These are phyloP conservation scores for Enteromius viviparus DNA, from an alignment of 2,797 vertebrate genomes.

Conservation along the genomic window DNA sequence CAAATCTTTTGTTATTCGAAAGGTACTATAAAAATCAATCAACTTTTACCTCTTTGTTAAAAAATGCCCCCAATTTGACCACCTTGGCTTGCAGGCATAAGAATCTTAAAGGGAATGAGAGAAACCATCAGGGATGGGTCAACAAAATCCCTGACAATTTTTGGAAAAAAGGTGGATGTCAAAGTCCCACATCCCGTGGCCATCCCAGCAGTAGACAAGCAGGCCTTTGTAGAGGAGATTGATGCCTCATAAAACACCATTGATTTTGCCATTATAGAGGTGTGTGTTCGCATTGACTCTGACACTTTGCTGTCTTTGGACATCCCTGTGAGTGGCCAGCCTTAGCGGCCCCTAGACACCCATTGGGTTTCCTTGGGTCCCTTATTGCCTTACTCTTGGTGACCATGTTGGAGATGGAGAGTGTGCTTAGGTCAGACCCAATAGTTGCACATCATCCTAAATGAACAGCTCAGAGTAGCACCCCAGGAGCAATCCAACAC, in stretches of 20 bases:
- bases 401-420: slow-evolving; percentile 71
- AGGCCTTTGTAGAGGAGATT: slow-evolving; percentile 77
- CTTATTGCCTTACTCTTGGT: slow-evolving; percentile 68
- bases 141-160: slow-evolving; percentile 59
- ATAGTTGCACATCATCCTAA: slow-evolving; percentile 81
- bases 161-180: slow-evolving; percentile 2
- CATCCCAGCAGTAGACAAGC: slow-evolving; percentile 66
- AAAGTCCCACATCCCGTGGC: slow-evolving; percentile 44
- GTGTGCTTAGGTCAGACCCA: slow-evolving; percentile 70
- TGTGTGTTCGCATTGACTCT: slow-evolving; percentile 84
- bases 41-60: slow-evolving; percentile 61
- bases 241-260: slow-evolving; percentile 82
- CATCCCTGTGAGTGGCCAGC: slow-evolving; percentile 70
- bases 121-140: slow-evolving; percentile 64
- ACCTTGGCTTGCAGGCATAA: slow-evolving; percentile 59
- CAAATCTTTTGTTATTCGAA: slow-evolving; percentile 53
- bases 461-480: slow-evolving; percentile 76
- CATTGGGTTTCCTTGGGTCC: slow-evolving; percentile 65
- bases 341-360: slow-evolving; percentile 72
- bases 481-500: slow-evolving; percentile 76
- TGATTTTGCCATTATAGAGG: slow-evolving; percentile 84
- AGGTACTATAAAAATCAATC: slow-evolving; percentile 67
- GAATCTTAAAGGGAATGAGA: slow-evolving; percentile 66
- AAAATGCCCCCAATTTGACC: slow-evolving; percentile 67
- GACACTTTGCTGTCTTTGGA: slow-evolving; percentile 82